Conservation (phyloP, 2,888 invertebrate genomes). For the Agrochola litura region DNA sequence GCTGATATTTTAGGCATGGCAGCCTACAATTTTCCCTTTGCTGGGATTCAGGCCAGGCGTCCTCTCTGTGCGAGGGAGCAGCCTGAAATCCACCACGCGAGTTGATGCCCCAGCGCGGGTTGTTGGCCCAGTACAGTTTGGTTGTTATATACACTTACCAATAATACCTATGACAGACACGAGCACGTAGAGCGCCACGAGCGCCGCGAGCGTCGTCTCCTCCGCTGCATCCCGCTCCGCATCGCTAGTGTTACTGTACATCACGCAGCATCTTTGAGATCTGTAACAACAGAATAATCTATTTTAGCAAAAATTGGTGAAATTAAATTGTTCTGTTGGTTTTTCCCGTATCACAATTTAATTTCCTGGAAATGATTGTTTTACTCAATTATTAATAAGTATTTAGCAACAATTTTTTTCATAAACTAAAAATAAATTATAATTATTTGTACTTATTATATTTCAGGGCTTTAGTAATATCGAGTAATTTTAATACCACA, state of each 20-base stretch:
- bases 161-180: constrained; percentile 86
- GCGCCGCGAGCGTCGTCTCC: constrained; percentile 79
- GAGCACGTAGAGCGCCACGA: constrained; percentile 86
- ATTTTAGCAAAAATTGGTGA: not conserved
- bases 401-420: too few relatives aligned
- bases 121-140: too few relatives aligned
- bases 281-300: constrained; percentile 69
- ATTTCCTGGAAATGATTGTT: too few relatives aligned
- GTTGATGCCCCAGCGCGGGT: too few relatives aligned
- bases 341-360: not conserved
- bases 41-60: not conserved
- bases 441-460: not conserved
- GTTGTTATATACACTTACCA: constrained; percentile 73
- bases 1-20: not conserved
- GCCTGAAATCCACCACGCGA: too few relatives aligned
- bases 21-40: not conserved
- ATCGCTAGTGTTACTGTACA: constrained; percentile 85
- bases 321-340: not conserved
- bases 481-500: not conserved
- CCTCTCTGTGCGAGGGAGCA: not conserved
- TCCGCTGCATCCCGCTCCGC: constrained; percentile 68
- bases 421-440: too few relatives aligned
- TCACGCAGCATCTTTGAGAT: constrained; percentile 81
- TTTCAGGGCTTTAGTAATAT: not conserved
- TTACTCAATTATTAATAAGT: too few relatives aligned